phyloP scores from a whole-genome alignment of 1,140 invertebrate species.

The Neuroterus valhalla region DNA sequence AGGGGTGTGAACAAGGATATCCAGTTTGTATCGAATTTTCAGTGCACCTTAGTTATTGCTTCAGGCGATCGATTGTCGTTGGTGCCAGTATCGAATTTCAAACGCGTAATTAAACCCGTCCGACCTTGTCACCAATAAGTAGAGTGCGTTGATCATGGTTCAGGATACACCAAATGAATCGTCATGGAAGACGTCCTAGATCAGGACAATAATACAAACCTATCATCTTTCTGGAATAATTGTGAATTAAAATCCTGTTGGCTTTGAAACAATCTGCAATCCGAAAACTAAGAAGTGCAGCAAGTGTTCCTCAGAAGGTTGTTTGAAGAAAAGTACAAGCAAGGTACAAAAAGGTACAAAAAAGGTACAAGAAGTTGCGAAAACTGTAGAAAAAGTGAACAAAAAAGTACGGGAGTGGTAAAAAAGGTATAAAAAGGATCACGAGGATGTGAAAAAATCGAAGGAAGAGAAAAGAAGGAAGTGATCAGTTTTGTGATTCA shows the following conservation, averaged over 20 bases:
- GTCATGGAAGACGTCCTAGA: neutral
- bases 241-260: neutral
- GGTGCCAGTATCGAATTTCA: conserved; percentile 23
- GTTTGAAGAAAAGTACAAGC: too few species aligned
- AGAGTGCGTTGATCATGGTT: conserved; percentile 14
- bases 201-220: neutral
- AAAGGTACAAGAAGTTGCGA: too few species aligned
- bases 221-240: neutral
- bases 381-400: too few species aligned
- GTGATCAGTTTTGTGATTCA: neutral
- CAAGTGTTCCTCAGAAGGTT: too few species aligned
- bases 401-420: too few species aligned
- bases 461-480: neutral
- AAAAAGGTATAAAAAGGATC: too few species aligned
- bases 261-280: too few species aligned
- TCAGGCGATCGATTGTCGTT: conserved; percentile 13
- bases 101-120: conserved; percentile 26
- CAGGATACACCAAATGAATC: conserved; percentile 9
- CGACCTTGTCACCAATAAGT: conserved; percentile 10
- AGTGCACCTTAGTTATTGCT: conserved; percentile 20
- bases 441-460: neutral
- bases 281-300: too few species aligned
- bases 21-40: neutral
- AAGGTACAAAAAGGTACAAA: too few species aligned
- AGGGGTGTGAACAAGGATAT: neutral